These are phyloP conservation scores for Eutolmus rufibarbis DNA, from an alignment of 2,888 invertebrate genomes.

Conservation along the genomic window DNA sequence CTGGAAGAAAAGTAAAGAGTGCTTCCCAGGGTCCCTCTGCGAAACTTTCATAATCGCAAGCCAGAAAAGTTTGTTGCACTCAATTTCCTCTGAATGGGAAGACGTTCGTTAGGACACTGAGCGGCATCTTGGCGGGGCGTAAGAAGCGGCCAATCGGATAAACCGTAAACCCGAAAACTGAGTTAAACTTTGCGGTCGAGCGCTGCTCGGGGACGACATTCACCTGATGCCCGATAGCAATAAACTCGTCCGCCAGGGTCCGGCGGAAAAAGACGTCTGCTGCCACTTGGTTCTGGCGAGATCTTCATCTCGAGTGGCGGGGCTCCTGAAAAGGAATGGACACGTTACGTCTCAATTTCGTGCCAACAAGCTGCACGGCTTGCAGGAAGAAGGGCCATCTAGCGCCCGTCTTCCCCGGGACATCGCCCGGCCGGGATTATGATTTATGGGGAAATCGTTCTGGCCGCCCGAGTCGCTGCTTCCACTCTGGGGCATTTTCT, in stretches of 20 bases:
- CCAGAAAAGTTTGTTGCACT: background rate
- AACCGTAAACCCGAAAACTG: background rate
- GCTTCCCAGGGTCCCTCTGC: background rate
- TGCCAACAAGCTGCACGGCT: conserved; percentile 18
- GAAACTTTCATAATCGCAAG: background rate
- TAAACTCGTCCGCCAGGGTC: background rate
- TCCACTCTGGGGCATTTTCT: background rate
- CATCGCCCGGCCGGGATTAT: background rate
- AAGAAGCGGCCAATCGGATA: conserved; percentile 39
- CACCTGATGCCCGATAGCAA: conserved; percentile 39
- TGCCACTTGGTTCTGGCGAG: background rate
- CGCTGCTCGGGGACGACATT: background rate
- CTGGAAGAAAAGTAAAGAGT: background rate
- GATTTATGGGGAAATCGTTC: conserved; percentile 16
- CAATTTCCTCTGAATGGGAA: background rate
- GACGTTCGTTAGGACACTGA: background rate
- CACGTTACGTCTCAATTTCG: conserved; percentile 38
- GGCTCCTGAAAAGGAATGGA: background rate
- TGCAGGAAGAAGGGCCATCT: background rate
- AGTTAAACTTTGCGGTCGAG: conserved; percentile 26
- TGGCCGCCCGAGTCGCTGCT: background rate
- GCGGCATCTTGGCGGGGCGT: background rate
- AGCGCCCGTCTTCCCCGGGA: background rate
- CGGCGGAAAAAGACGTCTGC: conserved; percentile 7
- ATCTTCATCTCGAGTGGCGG: background rate